Base-by-base conservation (phyloP, 2,113 vertebrate genomes). In the Struthio camelus region DNA sequence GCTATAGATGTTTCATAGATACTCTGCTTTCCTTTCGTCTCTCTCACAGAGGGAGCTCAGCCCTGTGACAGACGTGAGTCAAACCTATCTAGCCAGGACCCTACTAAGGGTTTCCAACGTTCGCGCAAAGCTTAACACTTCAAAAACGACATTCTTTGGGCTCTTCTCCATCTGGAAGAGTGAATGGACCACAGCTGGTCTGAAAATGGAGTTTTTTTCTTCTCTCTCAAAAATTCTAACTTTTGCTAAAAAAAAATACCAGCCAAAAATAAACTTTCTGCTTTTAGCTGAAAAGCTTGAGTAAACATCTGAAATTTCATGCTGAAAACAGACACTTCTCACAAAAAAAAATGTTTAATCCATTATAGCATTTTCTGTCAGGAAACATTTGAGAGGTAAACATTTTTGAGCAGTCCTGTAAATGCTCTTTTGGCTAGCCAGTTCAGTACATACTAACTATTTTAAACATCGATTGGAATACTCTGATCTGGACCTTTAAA, bases 271-370 rank as follows among this genome's bases (percentile, higher is more conserved):
- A 79, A 89, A 58, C 44, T 78, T 92, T 76, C 34, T 87, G 73
- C 48, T 90, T 89, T 84, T 76, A 72, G 65, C 66, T 46, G 24
- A 62, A 91, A 76, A 73, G 17, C 78, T 64, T 80, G 53, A 64
- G 78, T 92, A 85, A 94, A 89, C 67, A 75, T 81, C 46, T 87
- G 89, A 91, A 91, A 89, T 93, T 87, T 93, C 78, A 85, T 62
- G 62, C 71, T 79, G 69, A 70, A 94, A 94, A 4, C 34, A 94
- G 78, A 82, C 15, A 25, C 40, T 82, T 93, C 22, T 75, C 51
- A 28, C 14, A 36, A 64, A 62, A 71, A 84, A 42, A 48, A 9
- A 10, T 58, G 15, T 11, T 91, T 93, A 53, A 87, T 91, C 36
- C 44, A 82, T 61, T 70, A 80, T 54, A 42, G 20, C 36, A 59